Evolutionary conservation across 1,140 invertebrate species (phyloP), one percentile per base, ranked within the genome.

Genomic region (Eufriesea mexicana): DNA sequence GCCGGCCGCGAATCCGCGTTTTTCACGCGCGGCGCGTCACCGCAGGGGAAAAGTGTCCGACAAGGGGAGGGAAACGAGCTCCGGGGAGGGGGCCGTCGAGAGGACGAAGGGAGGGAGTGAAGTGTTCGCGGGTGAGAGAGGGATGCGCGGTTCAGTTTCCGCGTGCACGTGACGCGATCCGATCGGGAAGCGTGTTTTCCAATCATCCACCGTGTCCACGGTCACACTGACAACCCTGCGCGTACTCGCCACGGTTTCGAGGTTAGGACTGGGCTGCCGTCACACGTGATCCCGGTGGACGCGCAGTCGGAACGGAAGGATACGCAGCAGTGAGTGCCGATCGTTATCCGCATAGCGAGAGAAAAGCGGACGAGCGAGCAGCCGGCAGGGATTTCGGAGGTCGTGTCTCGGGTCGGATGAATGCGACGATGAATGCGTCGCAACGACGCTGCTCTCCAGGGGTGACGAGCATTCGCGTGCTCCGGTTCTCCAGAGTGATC

Each of bases 161-260:
- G 84, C 83, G 87, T 81, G 82, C 89, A 89, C 87, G 89, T 89
- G 89, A 90, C 85, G 77, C 76, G 85, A 85, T 72, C 76, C 68
- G 62, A 88, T 80, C 80, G 81, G 28, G 45, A 68, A 70, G 10
- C 66, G 80, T 67, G 80, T n/a, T 61, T 54, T 71, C 23, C 54
- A 78, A 62, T 25, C 12, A 20, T 23, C 45, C 42, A 35, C 25
- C 25, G 49, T 28, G 25, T 59, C 45, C 47, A 62, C 64, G 42
- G 20, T 28, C 45, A 61, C 5, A n/a, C 23, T n/a, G 74, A 64
- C 59, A 42, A 25, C n/a, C 20, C 25, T 16, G 47, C 25, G 47
- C 28, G 20, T 42, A 10, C 51, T n/a, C 23, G 35, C 18, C 35
- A 4, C 35, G 35, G 35, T 35, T 1, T 35, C 42, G 12, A 79